Percentiles rank a stretch among this genome's conserved stretches.
These are phyloP conservation scores for Eudasyphora cyanicolor DNA, from an alignment of 2,888 invertebrate genomes.

Conservation along the genomic window DNA sequence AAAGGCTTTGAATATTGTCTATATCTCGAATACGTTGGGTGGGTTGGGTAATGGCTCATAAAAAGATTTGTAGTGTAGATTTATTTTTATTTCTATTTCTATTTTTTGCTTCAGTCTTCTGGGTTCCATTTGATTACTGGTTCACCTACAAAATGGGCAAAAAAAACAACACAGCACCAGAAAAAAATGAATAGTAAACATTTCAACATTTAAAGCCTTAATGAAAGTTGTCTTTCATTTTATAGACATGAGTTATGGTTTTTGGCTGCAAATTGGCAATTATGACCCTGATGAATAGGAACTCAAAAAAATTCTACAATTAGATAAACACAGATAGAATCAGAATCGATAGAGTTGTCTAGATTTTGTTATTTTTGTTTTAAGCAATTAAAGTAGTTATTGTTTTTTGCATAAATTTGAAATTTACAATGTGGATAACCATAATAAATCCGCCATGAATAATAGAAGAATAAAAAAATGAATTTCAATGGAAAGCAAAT, in stretches of 20 bases:
- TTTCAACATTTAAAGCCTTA: conserved; percentile 29
- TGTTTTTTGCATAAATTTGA: too few species aligned
- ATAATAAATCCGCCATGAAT: too few species aligned
- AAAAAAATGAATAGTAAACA: not conserved
- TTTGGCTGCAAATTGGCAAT: not conserved
- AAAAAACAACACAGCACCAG: not conserved
- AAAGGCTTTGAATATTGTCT: not conserved
- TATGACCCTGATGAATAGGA: conserved; percentile 60
- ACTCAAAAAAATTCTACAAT: too few species aligned
- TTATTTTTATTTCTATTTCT: not conserved
- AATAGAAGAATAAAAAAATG: too few species aligned
- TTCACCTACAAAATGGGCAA: conserved; percentile 41
- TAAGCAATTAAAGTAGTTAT: too few species aligned
- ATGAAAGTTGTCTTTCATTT: conserved; percentile 61
- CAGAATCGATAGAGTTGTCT: too few species aligned
- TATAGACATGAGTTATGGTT: not conserved
- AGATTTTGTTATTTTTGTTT: too few species aligned
- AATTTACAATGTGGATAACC: too few species aligned
- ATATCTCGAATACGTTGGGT: conserved; percentile 3
- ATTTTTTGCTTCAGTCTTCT: not conserved
- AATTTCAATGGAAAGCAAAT: too few species aligned
- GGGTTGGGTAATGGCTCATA: conserved; percentile 37
- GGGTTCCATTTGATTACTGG: conserved; percentile 39
- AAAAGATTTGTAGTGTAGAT: conserved; percentile 10
- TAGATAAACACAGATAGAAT: too few species aligned